Evolutionary conservation across 2,113 vertebrate species (phyloP).

Genomic region (Aegypius monachus): DNA sequence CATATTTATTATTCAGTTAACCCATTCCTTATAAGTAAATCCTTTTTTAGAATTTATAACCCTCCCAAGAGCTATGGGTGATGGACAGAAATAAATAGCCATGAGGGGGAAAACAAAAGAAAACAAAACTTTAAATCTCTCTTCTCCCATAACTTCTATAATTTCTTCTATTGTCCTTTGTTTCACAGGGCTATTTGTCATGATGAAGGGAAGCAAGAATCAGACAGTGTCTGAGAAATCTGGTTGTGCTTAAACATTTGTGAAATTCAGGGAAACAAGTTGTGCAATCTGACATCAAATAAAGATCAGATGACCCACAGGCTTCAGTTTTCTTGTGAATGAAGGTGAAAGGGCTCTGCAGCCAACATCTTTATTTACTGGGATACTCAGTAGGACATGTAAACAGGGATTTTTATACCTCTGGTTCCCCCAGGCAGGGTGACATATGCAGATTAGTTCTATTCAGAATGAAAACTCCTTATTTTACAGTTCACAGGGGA

Average conservation of each 20-base stretch:
- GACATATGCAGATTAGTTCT: neutral
- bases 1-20: slow-evolving; percentile 38
- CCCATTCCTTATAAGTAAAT: neutral
- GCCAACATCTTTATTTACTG: neutral
- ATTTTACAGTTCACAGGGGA: neutral
- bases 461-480: neutral
- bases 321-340: neutral
- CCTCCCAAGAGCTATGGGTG: neutral
- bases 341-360: slow-evolving; percentile 3
- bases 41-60: neutral
- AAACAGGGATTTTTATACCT: neutral
- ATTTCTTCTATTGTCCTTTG: neutral
- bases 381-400: neutral
- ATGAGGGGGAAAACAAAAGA: neutral
- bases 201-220: neutral
- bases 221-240: slow-evolving; percentile 12
- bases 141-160: neutral
- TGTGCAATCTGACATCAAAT: slow-evolving; percentile 19
- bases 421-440: neutral
- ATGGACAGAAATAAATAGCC: slow-evolving; percentile 4
- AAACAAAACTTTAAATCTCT: slow-evolving; percentile 4
- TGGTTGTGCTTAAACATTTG: slow-evolving; percentile 35
- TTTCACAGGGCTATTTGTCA: slow-evolving; percentile 7
- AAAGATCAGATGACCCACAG: neutral
- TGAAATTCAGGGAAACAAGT: slow-evolving; percentile 22